Percentiles rank a stretch among this genome's conserved stretches.
phyloP scores from a whole-genome alignment of 1,140 invertebrate genomes.

The Atta colombica region DNA sequence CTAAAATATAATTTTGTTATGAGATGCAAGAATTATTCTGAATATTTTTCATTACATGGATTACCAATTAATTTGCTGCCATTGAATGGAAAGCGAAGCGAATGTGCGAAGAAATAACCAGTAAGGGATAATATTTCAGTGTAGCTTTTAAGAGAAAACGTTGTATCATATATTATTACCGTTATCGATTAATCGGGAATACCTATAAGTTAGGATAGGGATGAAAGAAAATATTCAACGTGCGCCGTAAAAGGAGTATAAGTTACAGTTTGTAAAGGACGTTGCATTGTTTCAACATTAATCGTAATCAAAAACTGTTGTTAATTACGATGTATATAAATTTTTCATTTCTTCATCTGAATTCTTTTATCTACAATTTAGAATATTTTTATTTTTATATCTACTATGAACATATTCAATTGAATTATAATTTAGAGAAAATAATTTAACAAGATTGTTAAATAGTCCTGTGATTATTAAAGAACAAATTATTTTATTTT shows the following conservation, averaged over 20 bases:
- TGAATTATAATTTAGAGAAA: neutral
- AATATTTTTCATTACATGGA: slow-evolving; percentile 17
- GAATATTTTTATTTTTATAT: slow-evolving; percentile 15
- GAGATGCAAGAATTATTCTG: neutral
- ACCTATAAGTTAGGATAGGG: neutral
- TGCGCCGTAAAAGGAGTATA: slow-evolving; percentile 4
- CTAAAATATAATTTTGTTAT: slow-evolving; percentile 2
- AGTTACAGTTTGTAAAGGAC: slow-evolving; percentile 16
- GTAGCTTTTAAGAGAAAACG: slow-evolving; percentile 50
- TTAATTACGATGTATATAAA: slow-evolving; percentile 8
- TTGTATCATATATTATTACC: slow-evolving; percentile 56
- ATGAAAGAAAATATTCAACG: slow-evolving; percentile 16
- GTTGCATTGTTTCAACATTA: neutral
- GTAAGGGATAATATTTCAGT: slow-evolving; percentile 35
- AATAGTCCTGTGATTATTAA: neutral
- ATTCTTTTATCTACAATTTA: neutral
- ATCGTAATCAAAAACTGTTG: slow-evolving; percentile 15
- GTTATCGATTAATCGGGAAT: slow-evolving; percentile 51
- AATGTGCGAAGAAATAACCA: slow-evolving; percentile 27
- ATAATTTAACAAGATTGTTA: neutral
- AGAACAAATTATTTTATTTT: neutral
- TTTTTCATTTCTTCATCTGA: neutral
- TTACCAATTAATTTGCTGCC: slow-evolving; percentile 4
- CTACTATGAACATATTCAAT: slow-evolving; percentile 5
- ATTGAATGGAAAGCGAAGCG: neutral